Conservation (phyloP, 1,140 invertebrate genomes). For the Zaprionus taronus region DNA sequence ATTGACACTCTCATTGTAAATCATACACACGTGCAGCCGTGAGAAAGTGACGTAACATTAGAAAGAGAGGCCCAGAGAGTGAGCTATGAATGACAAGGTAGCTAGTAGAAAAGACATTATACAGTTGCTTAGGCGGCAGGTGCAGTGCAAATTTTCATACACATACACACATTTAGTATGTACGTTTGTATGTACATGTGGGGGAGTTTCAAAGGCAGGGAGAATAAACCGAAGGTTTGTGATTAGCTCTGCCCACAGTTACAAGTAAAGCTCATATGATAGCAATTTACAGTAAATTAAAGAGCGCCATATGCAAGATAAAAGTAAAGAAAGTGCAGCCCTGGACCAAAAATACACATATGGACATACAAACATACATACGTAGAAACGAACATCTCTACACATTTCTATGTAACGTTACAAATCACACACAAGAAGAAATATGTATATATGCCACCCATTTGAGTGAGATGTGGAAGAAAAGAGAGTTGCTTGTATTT, state of each 20-base stretch:
- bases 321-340: constrained; percentile 13
- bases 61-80: constrained; percentile 56
- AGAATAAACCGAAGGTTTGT: neutral
- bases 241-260: constrained; percentile 14
- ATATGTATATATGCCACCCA: constrained; percentile 8
- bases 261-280: constrained; percentile 15
- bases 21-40: constrained; percentile 68
- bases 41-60: constrained; percentile 81
- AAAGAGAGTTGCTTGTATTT: constrained; percentile 22
- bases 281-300: constrained; percentile 33
- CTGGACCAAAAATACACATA: constrained; percentile 9
- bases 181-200: neutral
- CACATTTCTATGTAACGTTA: constrained; percentile 16
- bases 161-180: neutral
- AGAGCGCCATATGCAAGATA: constrained; percentile 17
- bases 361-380: neutral
- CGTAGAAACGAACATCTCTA: neutral
- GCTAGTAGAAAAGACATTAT: constrained; percentile 44
- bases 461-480: constrained; percentile 12
- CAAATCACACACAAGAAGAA: constrained; percentile 21
- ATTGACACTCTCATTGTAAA: constrained; percentile 35
- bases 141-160: constrained; percentile 24
- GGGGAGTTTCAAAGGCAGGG: neutral
- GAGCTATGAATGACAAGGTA: constrained; percentile 42
- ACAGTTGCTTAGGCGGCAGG: constrained; percentile 47